These are phyloP conservation scores for Barypeithes pellucidus DNA, from an alignment of 2,888 invertebrate species.

Conservation along the genomic window DNA sequence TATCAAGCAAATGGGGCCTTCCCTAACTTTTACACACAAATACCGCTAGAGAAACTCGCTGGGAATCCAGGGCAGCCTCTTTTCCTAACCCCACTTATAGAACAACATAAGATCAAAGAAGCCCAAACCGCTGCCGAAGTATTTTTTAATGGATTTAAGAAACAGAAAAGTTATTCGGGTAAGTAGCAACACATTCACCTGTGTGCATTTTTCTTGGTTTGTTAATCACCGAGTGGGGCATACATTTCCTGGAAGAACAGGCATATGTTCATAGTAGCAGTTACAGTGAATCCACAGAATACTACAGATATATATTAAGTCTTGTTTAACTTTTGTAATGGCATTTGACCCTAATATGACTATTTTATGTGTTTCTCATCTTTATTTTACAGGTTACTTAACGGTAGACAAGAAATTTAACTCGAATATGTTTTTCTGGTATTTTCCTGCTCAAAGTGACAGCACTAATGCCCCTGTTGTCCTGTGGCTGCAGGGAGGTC, in stretches of 20 bases:
- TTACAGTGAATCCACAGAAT: no score
- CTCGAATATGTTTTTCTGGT: conserved; percentile 94
- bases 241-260: no score
- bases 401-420: conserved; percentile 85
- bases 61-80: conserved; percentile 75
- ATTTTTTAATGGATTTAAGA: conserved; percentile 74
- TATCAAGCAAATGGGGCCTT: conserved; percentile 34
- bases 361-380: no score
- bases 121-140: conserved; percentile 74
- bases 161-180: conserved; percentile 79
- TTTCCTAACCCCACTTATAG: conserved; percentile 83
- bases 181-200: no score
- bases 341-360: no score
- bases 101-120: conserved; percentile 80
- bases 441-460: conserved; percentile 82
- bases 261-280: no score
- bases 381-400: conserved; percentile 77
- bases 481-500: conserved; percentile 91
- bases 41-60: conserved; percentile 14
- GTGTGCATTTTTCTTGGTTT: no score
- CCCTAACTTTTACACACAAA: conserved; percentile 48
- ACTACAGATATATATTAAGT: no score
- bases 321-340: no score
- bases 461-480: conserved; percentile 79
- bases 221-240: no score